Percentiles rank a stretch among this genome's conserved stretches.
Evolutionary conservation across 37 sponge, comb jelly and placozoan species (phyloP).

Genomic region (Cladorhizidae sp.): DNA sequence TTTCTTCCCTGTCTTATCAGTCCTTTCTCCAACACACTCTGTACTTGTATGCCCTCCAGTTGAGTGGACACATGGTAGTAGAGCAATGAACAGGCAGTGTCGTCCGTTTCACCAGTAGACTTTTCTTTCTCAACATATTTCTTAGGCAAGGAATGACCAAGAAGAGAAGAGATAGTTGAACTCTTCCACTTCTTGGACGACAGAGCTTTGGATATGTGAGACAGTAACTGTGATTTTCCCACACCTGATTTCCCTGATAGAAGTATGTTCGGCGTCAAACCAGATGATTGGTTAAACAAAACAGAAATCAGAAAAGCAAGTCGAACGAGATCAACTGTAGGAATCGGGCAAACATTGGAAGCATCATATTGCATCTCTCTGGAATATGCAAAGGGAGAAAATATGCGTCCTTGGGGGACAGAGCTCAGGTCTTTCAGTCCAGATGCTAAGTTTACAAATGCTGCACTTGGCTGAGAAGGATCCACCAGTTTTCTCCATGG

Average conservation of each 20-base stretch:
- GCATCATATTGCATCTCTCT: not conserved
- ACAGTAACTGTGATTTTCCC: conserved; percentile 36
- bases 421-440: not conserved
- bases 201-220: not conserved
- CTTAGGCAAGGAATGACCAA: not conserved
- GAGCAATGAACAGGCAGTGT: not conserved
- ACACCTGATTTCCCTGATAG: conserved; percentile 47
- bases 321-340: conserved; percentile 54
- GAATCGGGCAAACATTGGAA: conserved; percentile 27
- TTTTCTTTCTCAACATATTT: not conserved
- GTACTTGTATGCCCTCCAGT: not conserved
- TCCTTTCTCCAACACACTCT: not conserved
- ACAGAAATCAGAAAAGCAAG: conserved; percentile 45
- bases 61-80: conserved; percentile 11
- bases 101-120: not conserved
- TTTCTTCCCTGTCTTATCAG: conserved; percentile 1
- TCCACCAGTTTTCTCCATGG: conserved; percentile 59
- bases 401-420: not conserved
- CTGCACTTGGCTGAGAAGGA: conserved; percentile 14
- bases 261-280: conserved; percentile 20
- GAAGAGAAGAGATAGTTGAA: not conserved
- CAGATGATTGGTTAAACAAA: conserved; percentile 7
- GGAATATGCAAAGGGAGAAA: not conserved
- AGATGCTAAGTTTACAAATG: not conserved
- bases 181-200: not conserved